Base-by-base conservation (phyloP, 2,888 invertebrate species). In the Hypselothyrea guttata region DNA sequence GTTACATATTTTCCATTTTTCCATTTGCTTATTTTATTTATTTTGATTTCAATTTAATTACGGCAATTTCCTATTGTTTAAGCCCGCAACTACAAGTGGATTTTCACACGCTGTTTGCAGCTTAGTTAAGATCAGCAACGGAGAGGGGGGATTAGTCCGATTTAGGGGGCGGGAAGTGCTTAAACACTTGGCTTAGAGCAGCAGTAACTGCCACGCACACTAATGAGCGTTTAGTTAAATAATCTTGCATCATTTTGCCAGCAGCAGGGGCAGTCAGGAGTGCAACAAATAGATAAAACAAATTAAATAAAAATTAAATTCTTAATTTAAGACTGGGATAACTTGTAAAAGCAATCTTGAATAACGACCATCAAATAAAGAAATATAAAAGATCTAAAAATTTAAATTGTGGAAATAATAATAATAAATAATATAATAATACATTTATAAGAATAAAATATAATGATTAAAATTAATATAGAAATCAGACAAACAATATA, bases 191-290 rank as follows among this genome's bases (percentile, higher is more conserved):
- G 5, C 22, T 22, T 5, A 22, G 5, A 22, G 22, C 22, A 66
- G 51, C 69, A 65, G 22, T 58, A 57, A 56, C 47, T 45, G 40
- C 42, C 42, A 33, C 49, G 38, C 60, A 56, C 77, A 60, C 61
- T 81, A 77, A 77, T 77, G 76, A 77, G 72, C 52, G 52, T 59
- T 9, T 1, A 37, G 82, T 57, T 69, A 52, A 34, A 52, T 62
- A 69, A 42, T 47, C 65, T 57, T 15, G 22, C 56, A 70, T 66
- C 66, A 40, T n/a, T 3, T 16, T 8, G 22, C 12, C 33, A 13
- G 18, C 28, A 44, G 15, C 57, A 48, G 54, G 71, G 77, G 55
- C 30, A 54, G 7, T 52, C 79, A 16, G 2, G 35, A n/a, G 13
- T 16, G 27, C 9, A 27, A 7, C 31, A 31, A 8, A 9, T 8